These are phyloP conservation scores for Gymnocephalus cernua DNA, from an alignment of 2,113 vertebrate species.

Conservation along the genomic window DNA sequence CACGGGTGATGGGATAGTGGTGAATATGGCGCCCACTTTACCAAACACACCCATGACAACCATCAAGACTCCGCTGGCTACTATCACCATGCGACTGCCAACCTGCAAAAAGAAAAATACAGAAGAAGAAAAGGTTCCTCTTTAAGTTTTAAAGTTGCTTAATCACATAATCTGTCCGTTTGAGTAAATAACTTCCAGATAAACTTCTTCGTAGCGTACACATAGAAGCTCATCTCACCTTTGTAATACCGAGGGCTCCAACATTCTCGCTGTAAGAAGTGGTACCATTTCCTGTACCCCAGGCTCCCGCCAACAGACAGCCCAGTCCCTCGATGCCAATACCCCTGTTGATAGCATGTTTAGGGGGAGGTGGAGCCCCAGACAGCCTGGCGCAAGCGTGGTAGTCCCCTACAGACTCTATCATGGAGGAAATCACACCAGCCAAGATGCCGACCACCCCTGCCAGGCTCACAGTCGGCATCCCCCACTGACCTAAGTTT, in stretches of 20 bases:
- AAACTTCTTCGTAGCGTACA: no score
- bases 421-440: conserved; percentile 94
- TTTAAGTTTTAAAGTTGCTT: not conserved
- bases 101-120: conserved; percentile 83
- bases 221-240: conserved; percentile 80
- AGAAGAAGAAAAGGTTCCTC: not conserved
- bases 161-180: not conserved
- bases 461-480: conserved; percentile 92
- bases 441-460: conserved; percentile 95
- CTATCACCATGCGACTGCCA: conserved; percentile 94
- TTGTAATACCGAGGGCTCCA: conserved; percentile 94
- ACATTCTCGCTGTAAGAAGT: conserved; percentile 97
- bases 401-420: conserved; percentile 97
- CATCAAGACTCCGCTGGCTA: conserved; percentile 88
- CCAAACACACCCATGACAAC: conserved; percentile 91
- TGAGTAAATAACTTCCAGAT: not conserved
- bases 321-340: conserved; percentile 95
- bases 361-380: conserved; percentile 91
- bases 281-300: conserved; percentile 95
- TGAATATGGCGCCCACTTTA: conserved; percentile 91
- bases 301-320: conserved; percentile 93
- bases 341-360: conserved; percentile 92
- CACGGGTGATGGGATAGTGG: conserved; percentile 93
- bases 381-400: conserved; percentile 93
- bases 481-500: conserved; percentile 93